Evolutionary conservation across 2,113 vertebrate genomes (phyloP).

Genomic region (Corvus hawaiiensis): DNA sequence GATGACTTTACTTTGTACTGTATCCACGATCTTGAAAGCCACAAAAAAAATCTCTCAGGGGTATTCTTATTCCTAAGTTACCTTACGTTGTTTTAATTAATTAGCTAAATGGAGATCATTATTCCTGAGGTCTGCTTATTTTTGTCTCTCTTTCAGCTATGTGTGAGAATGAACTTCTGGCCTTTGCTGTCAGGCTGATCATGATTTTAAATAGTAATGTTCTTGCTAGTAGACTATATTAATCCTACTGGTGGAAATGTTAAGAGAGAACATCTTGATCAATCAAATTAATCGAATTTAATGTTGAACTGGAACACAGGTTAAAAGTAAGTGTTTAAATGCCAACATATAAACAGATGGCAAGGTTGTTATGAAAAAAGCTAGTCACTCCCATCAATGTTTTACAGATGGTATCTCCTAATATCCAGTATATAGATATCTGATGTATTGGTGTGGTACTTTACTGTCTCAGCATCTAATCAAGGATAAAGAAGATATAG

Average conservation of each 20-base stretch:
- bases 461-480: background rate
- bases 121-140: constrained; percentile 52
- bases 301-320: background rate
- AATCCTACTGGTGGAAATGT: background rate
- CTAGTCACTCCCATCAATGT: background rate
- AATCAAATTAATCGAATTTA: background rate
- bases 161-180: background rate
- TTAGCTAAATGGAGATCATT: constrained; percentile 55
- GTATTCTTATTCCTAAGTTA: constrained; percentile 51
- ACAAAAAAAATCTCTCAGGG: constrained; percentile 10
- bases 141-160: constrained; percentile 28
- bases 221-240: background rate
- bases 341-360: background rate
- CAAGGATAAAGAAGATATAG: background rate
- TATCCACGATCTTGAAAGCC: constrained; percentile 52
- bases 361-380: background rate
- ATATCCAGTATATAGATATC: background rate
- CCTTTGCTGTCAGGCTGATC: constrained; percentile 13
- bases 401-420: background rate
- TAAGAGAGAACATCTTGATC: background rate
- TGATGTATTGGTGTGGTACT: background rate
- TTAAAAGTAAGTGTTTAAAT: background rate
- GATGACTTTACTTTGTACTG: constrained; percentile 59
- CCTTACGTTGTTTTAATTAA: constrained; percentile 58
- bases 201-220: constrained; percentile 24